phyloP scores from a whole-genome alignment of 1,140 invertebrate species.

The Lepidostoma basale region DNA sequence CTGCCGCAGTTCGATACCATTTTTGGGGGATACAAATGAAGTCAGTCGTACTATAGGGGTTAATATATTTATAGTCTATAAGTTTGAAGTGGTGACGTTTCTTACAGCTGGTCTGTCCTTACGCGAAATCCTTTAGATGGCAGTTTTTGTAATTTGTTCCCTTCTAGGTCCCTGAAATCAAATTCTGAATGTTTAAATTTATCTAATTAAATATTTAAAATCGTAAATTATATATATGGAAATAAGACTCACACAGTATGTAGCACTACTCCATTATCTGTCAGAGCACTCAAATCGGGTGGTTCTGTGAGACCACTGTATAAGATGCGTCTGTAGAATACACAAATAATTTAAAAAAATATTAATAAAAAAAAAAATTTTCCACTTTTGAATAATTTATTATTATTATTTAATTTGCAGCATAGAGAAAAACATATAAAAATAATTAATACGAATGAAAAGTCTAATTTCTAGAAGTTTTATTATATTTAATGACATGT shows the following conservation, averaged over 20 bases:
- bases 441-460: too few relatives aligned
- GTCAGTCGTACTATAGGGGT: background rate
- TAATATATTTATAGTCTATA: background rate
- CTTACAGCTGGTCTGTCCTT: constrained; percentile 39
- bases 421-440: too few relatives aligned
- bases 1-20: too few relatives aligned
- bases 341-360: background rate
- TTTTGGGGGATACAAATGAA: too few relatives aligned
- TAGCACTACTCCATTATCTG: constrained; percentile 29
- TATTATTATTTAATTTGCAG: too few relatives aligned
- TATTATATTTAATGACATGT: too few relatives aligned
- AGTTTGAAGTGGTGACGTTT: background rate
- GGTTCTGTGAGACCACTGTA: constrained; percentile 37
- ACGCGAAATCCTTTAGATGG: constrained; percentile 31
- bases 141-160: constrained; percentile 38
- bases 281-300: constrained; percentile 29
- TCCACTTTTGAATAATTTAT: background rate
- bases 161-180: constrained; percentile 40
- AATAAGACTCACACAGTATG: constrained; percentile 38
- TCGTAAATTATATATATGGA: background rate
- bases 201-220: background rate
- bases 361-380: constrained; percentile 18
- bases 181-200: background rate
- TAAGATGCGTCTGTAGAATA: constrained; percentile 34
- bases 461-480: too few relatives aligned